Evolutionary conservation across 2,113 vertebrate species (phyloP).

Genomic region (Podilymbus podiceps): DNA sequence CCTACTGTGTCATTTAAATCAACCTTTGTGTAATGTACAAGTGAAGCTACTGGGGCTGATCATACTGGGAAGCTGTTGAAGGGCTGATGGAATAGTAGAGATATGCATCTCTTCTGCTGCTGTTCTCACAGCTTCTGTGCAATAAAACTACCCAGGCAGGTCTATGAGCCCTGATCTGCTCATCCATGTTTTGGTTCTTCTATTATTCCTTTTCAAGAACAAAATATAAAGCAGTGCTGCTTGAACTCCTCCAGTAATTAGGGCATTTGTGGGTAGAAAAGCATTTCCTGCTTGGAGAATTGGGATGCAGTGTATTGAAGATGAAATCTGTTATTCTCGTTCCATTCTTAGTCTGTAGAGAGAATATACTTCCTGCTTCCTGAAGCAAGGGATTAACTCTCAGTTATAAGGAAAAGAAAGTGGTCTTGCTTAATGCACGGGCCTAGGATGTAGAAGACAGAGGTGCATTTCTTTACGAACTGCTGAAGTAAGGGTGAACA

Average conservation of each 20-base stretch:
- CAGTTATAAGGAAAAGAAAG: not conserved
- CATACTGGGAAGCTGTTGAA: not conserved
- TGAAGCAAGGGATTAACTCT: not conserved
- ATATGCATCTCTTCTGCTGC: not conserved
- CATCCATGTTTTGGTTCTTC: not conserved
- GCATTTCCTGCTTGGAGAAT: slow-evolving; percentile 50
- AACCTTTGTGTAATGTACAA: not conserved
- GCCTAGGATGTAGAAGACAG: not conserved
- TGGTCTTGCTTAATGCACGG: not conserved
- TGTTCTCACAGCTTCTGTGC: not conserved
- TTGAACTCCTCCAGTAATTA: not conserved
- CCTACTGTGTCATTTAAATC: not conserved
- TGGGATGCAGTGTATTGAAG: not conserved
- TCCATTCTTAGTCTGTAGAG: slow-evolving; percentile 1
- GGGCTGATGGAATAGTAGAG: not conserved
- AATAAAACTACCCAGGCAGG: not conserved
- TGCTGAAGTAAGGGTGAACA: not conserved
- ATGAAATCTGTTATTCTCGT: not conserved
- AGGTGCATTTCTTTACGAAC: not conserved
- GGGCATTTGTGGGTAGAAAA: slow-evolving; percentile 42
- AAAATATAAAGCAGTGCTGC: not conserved
- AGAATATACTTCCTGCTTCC: not conserved
- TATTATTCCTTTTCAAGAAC: not conserved
- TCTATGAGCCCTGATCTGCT: not conserved
- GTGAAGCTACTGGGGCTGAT: not conserved